Base-by-base conservation (phyloP, 2,797 vertebrate genomes). In the Thripadectes ignobilis region DNA sequence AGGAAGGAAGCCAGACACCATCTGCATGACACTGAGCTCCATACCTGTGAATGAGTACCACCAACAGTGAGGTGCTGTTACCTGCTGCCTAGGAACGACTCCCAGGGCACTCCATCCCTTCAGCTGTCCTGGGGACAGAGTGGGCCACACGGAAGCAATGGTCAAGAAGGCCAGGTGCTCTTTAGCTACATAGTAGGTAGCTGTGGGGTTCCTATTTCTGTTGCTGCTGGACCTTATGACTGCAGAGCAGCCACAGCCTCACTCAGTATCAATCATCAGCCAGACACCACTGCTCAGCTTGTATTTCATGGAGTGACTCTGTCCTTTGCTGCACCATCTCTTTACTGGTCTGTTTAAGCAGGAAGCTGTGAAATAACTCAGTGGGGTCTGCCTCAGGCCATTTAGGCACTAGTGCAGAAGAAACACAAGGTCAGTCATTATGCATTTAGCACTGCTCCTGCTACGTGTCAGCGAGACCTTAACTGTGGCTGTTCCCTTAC, bases 391-490 rank as follows among this genome's bases (percentile, higher is more conserved):
- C 61, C 61, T 66, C 73, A 84, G 22, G 17, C 57, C 48, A 39
- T 54, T 36, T 39, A 48, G 34, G 19, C 48, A 62, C 46, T 41
- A 62, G 22, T 21, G 57, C 57, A 93, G 74, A 72, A 77, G 52
- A 27, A 66, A 67, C 21, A 59, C 0, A 8, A 49, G 57, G 41
- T 54, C 82, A 76, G 41, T 20, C 54, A 10, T 23, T 55, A 73
- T 0, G 2, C 22, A 41, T 52, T 20, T 68, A 45, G 72, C 63
- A 62, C 38, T 77, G 58, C 49, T 55, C 17, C 78, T 59, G 54
- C 48, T 34, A 21, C 0, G 0, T 24, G 30, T 38, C 39, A 58
- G n/a, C 7, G 15, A 36, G 57, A 58, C 57, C 38, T 34, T 46
- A 24, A 48, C 67, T 68, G 51, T 43, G 82, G 75, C 72, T 76